These are phyloP conservation scores for Palloptera scutellata DNA, from an alignment of 2,888 invertebrate genomes.

Conservation along the genomic window DNA sequence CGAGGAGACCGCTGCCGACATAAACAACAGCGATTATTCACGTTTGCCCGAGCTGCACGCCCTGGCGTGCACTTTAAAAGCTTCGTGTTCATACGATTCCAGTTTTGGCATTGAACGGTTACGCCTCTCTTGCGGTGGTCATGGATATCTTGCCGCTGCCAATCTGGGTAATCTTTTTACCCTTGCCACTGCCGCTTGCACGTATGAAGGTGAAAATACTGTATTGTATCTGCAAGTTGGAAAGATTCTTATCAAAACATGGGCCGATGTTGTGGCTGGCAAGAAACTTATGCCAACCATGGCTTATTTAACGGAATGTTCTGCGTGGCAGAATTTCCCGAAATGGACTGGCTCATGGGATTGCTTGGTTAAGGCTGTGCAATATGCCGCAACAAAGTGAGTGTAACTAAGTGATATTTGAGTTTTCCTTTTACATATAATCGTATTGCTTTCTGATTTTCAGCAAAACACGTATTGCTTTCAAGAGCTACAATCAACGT, in stretches of 20 bases:
- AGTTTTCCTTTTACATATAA: background rate
- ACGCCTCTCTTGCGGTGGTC: conserved; percentile 90
- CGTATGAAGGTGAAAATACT: conserved; percentile 95
- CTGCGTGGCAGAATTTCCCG: conserved; percentile 35
- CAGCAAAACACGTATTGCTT: conserved; percentile 75
- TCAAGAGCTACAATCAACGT: conserved; percentile 73
- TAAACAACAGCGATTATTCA: conserved; percentile 79
- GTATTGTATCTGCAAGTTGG: conserved; percentile 89
- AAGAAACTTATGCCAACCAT: conserved; percentile 72
- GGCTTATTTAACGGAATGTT: conserved; percentile 67
- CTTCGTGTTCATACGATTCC: conserved; percentile 78
- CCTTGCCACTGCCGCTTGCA: conserved; percentile 81
- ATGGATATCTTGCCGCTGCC: conserved; percentile 87
- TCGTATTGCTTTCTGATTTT: background rate
- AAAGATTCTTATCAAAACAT: conserved; percentile 79
- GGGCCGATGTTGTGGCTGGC: conserved; percentile 72
- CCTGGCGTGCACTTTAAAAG: conserved; percentile 87
- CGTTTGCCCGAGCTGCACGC: conserved; percentile 85
- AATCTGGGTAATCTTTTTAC: conserved; percentile 84
- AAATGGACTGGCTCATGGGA: conserved; percentile 47
- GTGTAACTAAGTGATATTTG: conserved; percentile 15
- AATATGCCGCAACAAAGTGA: conserved; percentile 65
- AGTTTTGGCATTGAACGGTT: conserved; percentile 80
- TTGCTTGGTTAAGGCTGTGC: conserved; percentile 61
- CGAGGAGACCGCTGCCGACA: conserved; percentile 76